phyloP scores from a whole-genome alignment of 2,113 vertebrate species.

The Oreochromis aureus region DNA sequence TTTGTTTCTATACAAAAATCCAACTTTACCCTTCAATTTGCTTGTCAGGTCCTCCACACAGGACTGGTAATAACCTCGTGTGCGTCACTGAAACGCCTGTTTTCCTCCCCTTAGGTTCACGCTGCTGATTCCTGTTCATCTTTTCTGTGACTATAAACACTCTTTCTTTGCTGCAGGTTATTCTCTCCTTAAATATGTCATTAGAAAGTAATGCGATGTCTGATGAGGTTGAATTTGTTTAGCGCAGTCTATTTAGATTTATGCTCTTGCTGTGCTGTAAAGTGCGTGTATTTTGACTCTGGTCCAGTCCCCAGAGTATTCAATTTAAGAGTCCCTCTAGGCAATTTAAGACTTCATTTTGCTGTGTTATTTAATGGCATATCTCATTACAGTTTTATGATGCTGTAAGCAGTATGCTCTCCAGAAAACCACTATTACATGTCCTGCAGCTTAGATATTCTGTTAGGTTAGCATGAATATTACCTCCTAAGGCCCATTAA shows the following conservation, averaged over 20 bases:
- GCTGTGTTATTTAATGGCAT: conserved; percentile 60
- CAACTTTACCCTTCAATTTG: not conserved
- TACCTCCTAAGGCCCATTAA: conserved; percentile 52
- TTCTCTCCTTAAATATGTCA: conserved; percentile 2
- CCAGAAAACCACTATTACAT: conserved; percentile 41
- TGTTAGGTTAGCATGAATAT: conserved; percentile 55
- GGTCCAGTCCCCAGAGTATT: conserved; percentile 39
- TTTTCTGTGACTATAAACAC: not conserved
- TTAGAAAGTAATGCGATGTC: conserved; percentile 8
- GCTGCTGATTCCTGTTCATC: not conserved
- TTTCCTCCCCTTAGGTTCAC: not conserved
- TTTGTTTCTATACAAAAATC: not conserved
- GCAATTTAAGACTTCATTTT: conserved; percentile 60
- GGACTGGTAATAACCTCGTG: no score
- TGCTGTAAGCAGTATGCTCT: conserved; percentile 57
- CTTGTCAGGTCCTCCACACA: not conserved
- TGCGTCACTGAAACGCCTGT: not conserved
- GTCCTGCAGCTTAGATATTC: conserved; percentile 52
- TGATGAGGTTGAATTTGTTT: conserved; percentile 34
- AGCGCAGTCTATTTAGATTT: conserved; percentile 33
- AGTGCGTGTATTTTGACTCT: conserved; percentile 45
- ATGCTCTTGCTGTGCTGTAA: conserved; percentile 28
- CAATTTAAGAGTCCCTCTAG: conserved; percentile 51
- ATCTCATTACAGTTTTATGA: conserved; percentile 68
- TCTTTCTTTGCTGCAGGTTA: not conserved